phyloP scores from a whole-genome alignment of 2,113 vertebrate species.

The Chaenogobius annularis region DNA sequence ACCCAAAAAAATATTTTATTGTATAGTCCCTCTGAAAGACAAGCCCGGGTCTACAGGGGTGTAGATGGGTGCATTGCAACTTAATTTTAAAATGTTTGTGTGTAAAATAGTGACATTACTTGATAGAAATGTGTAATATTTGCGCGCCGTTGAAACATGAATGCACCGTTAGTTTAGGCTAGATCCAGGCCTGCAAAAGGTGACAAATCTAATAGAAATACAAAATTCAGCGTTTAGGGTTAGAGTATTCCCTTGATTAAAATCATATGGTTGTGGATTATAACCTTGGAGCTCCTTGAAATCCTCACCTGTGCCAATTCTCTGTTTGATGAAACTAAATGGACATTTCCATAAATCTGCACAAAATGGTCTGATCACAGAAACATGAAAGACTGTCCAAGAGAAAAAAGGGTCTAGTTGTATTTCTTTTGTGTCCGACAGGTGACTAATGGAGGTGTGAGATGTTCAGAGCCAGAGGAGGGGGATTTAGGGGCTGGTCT shows the following conservation, averaged over 20 bases:
- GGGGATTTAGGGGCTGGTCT: slow-evolving; percentile 38
- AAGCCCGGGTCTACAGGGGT: no score
- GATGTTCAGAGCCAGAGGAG: slow-evolving; percentile 56
- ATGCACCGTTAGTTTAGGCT: no score
- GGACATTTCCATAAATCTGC: not conserved
- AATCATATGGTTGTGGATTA: not conserved
- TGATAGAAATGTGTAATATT: not conserved
- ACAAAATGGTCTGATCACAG: slow-evolving; percentile 22
- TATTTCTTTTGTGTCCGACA: slow-evolving; percentile 51
- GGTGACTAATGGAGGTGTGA: slow-evolving; percentile 50
- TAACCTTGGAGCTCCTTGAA: not conserved
- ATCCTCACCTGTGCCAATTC: not conserved
- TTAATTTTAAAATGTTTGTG: no score
- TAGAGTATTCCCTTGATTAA: not conserved
- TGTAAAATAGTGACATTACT: no score
- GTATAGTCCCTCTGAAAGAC: no score
- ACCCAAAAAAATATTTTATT: no score
- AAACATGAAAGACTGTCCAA: slow-evolving; percentile 1
- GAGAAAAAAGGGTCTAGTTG: slow-evolving; percentile 29
- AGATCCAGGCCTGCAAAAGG: not conserved
- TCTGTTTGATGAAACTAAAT: not conserved
- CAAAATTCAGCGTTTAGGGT: not conserved
- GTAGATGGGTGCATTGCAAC: no score
- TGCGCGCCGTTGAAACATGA: not conserved
- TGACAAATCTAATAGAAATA: not conserved